phyloP scores from a whole-genome alignment of 2,888 invertebrate species.

The Folsomia candida region DNA sequence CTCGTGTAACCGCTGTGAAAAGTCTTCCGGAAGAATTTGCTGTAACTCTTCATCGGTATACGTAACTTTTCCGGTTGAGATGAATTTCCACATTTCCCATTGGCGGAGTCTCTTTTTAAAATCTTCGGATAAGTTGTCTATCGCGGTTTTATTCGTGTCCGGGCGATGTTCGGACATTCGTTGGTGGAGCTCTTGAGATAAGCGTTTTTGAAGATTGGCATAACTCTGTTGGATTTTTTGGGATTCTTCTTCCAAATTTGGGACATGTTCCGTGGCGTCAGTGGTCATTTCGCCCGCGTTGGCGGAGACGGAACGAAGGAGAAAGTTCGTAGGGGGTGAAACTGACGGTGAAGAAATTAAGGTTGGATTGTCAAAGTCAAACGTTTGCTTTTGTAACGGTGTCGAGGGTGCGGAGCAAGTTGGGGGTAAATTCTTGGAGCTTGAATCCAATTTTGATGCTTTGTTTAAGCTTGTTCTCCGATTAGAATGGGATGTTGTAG shows the following conservation, averaged over 20 bases:
- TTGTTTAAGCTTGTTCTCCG: slow-evolving; percentile 27
- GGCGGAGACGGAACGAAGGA: not conserved
- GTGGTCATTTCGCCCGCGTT: not conserved
- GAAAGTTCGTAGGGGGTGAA: not conserved
- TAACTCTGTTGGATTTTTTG: slow-evolving; percentile 44
- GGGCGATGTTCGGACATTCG: slow-evolving; percentile 29
- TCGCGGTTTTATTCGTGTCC: not conserved
- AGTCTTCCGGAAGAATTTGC: slow-evolving; percentile 72
- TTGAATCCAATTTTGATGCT: not conserved
- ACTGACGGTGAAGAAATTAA: not conserved
- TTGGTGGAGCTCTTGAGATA: slow-evolving; percentile 44
- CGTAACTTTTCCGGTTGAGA: slow-evolving; percentile 48
- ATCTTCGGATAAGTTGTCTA: slow-evolving; percentile 69
- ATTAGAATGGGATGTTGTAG: slow-evolving; percentile 16
- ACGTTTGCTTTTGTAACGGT: slow-evolving; percentile 27
- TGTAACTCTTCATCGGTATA: slow-evolving; percentile 56
- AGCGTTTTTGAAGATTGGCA: slow-evolving; percentile 39
- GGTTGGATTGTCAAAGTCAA: slow-evolving; percentile 38
- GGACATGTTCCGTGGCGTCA: not conserved
- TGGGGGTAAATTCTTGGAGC: not conserved
- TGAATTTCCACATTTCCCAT: slow-evolving; percentile 71
- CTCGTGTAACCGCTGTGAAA: slow-evolving; percentile 77
- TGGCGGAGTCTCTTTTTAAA: slow-evolving; percentile 80
- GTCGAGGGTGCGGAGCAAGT: slow-evolving; percentile 35
- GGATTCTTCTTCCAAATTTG: slow-evolving; percentile 20